Conservation (phyloP, 2,113 vertebrate genomes). For the Catharus bicknelli region DNA sequence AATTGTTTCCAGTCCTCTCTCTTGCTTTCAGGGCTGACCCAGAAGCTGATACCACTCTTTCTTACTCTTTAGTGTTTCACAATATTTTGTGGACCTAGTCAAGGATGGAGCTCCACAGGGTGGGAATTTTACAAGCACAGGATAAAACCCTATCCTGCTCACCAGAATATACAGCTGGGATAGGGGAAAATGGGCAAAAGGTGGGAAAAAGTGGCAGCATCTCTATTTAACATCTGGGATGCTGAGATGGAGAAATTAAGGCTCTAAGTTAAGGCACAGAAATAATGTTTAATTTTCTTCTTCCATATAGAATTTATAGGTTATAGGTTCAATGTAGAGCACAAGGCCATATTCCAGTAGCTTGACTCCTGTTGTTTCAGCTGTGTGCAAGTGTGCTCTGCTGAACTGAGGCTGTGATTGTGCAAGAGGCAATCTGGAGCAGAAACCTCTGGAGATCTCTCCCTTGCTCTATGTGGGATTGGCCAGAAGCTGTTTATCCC, state of each 20-base stretch:
- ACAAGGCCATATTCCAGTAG: background rate
- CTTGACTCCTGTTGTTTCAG: background rate
- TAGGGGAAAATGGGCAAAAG: background rate
- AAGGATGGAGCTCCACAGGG: background rate
- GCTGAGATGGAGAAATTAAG: background rate
- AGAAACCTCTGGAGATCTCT: background rate
- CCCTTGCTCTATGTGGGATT: background rate
- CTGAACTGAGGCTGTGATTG: background rate
- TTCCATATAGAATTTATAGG: background rate
- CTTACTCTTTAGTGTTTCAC: background rate
- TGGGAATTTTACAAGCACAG: background rate
- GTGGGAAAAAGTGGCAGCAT: background rate
- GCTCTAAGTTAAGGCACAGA: background rate
- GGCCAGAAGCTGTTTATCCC: slow-evolving; percentile 24
- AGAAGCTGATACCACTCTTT: background rate
- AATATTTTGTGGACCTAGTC: background rate
- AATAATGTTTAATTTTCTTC: background rate
- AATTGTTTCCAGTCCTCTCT: background rate
- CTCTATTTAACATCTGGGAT: background rate
- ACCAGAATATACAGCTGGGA: background rate
- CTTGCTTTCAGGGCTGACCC: background rate
- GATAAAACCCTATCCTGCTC: background rate
- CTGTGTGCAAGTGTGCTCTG: background rate
- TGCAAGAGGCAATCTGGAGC: slow-evolving; percentile 21
- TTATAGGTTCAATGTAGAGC: background rate